Conservation (phyloP, 2,797 vertebrate species). For the Jordanella pulchra region DNA sequence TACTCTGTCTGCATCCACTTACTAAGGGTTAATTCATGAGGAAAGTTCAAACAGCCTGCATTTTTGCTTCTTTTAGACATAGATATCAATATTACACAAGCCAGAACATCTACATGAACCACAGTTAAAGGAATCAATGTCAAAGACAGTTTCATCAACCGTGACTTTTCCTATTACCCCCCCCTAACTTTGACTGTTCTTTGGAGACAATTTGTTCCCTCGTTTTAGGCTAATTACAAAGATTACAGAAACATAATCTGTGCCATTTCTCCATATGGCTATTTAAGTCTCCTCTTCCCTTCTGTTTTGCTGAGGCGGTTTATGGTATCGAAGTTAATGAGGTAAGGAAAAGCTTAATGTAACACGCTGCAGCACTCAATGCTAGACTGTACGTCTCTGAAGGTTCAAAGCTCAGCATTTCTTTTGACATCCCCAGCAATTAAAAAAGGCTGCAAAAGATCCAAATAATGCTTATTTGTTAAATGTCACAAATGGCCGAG, state of each 20-base stretch:
- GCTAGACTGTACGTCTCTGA: slow-evolving; percentile 2
- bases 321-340: slow-evolving; percentile 33
- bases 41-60: neutral
- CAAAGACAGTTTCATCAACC: neutral
- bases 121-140: neutral
- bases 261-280: slow-evolving; percentile 1
- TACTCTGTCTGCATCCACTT: neutral
- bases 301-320: slow-evolving; percentile 8
- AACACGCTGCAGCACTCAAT: slow-evolving; percentile 8
- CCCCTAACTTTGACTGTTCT: neutral
- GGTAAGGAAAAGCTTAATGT: slow-evolving; percentile 33
- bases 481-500: neutral
- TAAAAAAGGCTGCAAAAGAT: neutral
- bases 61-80: neutral
- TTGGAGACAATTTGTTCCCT: neutral
- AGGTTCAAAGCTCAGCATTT: neutral
- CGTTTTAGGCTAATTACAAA: neutral
- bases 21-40: slow-evolving; percentile 1
- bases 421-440: too few species aligned
- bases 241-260: neutral
- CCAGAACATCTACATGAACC: too few species aligned
- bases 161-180: neutral
- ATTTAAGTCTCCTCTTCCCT: slow-evolving; percentile 6
- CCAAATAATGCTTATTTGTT: neutral
- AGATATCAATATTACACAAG: neutral